Base-by-base conservation (phyloP, 2,113 vertebrate species). In the Vidua chalybeata region DNA sequence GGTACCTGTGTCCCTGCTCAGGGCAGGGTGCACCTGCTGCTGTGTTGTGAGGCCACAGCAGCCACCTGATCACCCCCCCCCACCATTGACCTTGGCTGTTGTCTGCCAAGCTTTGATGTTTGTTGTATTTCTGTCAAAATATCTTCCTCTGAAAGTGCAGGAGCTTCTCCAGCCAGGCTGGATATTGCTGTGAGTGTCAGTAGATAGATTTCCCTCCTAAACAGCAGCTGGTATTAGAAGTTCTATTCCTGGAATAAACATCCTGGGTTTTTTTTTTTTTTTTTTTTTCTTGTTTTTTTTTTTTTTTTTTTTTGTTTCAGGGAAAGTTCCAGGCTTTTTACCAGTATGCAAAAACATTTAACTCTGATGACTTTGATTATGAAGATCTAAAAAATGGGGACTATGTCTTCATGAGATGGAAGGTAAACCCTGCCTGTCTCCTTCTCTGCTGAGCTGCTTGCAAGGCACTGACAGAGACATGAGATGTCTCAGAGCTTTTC, bases 341-440 rank as follows among this genome's bases (percentile, higher is more conserved):
- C 97, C 99, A 99, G 97, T 99, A 99, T 92, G 99, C 99, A 97
- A 99, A 99, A 98, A 99, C 98, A 96, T 99, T 99, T 98, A 99
- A 99, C 93, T 99, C 99, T 0, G 99, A 99, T 80, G 99, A 99
- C 94, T 99, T 99, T 96, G 99, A 99, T 97, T 99, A 99, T 69
- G 98, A 99, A 90, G 98, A 99, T 45, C 98, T 99, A 97, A 99
- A 99, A 97, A 99, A 97, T 55, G 99, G 99, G 51, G 99, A 99
- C 94, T 99, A 99, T 80, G 98, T 99, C 97, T 99, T 99, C 98
- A 99, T 99, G 99, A 98, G 99, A 83, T 99, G 99, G 99, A 99
- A 99, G 99, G 99, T 99, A 96, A 97, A 96, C 37, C 62, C 30
- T 8, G 4, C 28, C 1, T 27, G 22, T 81, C 74, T 76, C 8